phyloP scores from a whole-genome alignment of 2,113 vertebrate genomes.

The Protobothrops mucrosquamatus region DNA sequence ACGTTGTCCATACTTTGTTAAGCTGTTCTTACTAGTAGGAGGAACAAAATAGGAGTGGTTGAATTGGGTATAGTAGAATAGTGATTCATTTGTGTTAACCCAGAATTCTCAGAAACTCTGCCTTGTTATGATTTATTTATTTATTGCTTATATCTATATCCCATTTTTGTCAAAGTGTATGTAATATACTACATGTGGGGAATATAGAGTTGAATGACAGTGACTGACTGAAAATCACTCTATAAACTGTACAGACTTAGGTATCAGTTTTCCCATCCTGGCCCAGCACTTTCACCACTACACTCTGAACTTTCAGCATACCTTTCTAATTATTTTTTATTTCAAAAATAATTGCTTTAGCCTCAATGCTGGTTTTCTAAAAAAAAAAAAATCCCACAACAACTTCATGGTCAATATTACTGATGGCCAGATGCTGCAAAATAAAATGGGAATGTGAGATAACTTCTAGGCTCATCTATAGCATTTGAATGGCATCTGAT shows the following conservation, averaged over 20 bases:
- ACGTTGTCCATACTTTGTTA: background rate
- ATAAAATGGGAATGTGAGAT: background rate
- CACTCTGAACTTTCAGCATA: background rate
- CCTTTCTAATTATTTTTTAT: background rate
- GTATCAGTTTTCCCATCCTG: background rate
- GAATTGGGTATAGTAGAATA: background rate
- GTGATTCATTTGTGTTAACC: background rate
- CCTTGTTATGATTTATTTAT: background rate
- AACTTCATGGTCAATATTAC: background rate
- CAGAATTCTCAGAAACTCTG: background rate
- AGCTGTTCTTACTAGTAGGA: background rate
- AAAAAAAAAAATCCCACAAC: background rate
- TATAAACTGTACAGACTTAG: background rate
- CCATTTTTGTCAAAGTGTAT: background rate
- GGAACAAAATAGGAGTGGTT: background rate
- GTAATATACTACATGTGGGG: background rate
- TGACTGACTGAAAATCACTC: background rate
- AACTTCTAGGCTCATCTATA: background rate
- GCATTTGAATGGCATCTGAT: background rate
- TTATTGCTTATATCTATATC: background rate
- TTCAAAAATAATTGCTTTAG: background rate
- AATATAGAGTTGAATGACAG: background rate
- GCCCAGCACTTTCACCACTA: background rate
- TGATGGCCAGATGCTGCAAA: background rate
- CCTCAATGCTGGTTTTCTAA: background rate